These are phyloP conservation scores for Drosophila prolongata DNA, from an alignment of 2,888 invertebrate species.

Conservation along the genomic window DNA sequence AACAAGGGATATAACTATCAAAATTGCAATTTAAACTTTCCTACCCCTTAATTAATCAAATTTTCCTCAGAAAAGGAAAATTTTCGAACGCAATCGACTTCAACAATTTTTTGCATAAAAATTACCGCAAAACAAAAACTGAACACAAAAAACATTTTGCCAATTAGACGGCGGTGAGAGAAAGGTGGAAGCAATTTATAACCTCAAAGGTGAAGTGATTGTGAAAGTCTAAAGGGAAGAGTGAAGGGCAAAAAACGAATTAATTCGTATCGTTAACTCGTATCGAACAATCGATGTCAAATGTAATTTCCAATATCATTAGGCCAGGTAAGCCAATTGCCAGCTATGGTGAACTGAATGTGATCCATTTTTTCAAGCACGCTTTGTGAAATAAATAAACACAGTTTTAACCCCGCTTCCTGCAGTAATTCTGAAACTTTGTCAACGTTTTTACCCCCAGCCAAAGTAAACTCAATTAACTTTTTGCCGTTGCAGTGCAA, in stretches of 20 bases:
- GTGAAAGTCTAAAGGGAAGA: neutral
- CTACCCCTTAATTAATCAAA: too few species aligned
- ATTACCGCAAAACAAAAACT: conserved; percentile 27
- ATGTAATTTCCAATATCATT: conserved; percentile 69
- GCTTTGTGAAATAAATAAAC: conserved; percentile 69
- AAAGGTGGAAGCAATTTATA: conserved; percentile 14
- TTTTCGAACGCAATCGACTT: conserved; percentile 2
- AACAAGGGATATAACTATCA: too few species aligned
- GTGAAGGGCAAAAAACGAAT: conserved; percentile 30
- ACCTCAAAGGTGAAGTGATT: conserved; percentile 26
- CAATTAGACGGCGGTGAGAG: conserved; percentile 22
- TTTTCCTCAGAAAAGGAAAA: too few species aligned
- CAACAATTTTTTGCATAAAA: neutral
- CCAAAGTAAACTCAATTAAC: conserved; percentile 79
- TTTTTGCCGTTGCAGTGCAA: conserved; percentile 68
- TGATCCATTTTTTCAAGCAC: conserved; percentile 37
- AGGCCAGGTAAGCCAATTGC: conserved; percentile 54
- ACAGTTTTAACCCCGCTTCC: conserved; percentile 32
- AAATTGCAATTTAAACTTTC: too few species aligned
- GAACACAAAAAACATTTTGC: conserved; percentile 17
- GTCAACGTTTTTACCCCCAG: conserved; percentile 74
- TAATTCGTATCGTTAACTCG: conserved; percentile 28
- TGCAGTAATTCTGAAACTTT: conserved; percentile 73
- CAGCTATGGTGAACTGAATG: neutral
- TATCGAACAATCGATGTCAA: conserved; percentile 62